Conservation (phyloP, 2,113 vertebrate genomes). For the Myotis brandtii region DNA sequence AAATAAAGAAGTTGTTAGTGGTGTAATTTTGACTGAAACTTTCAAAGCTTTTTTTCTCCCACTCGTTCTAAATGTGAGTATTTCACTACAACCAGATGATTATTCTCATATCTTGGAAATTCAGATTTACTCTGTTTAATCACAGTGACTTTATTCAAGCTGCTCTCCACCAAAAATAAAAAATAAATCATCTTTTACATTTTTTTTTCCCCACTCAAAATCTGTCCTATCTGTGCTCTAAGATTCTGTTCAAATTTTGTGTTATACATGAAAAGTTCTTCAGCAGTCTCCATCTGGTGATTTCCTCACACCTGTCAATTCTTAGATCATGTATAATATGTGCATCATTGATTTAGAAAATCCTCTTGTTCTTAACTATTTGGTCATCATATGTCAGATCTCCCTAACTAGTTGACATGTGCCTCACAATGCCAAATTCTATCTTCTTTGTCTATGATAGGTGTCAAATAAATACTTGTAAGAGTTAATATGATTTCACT, state of each 20-base stretch:
- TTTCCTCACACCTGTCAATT: not conserved
- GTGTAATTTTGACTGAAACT: not conserved
- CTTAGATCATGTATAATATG: not conserved
- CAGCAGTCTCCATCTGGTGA: not conserved
- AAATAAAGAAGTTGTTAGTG: not conserved
- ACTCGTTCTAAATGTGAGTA: not conserved
- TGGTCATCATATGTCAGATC: not conserved
- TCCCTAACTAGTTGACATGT: not conserved
- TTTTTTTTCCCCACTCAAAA: not conserved
- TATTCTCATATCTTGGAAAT: not conserved
- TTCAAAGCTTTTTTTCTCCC: not conserved
- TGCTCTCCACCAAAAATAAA: not conserved
- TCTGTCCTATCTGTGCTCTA: not conserved
- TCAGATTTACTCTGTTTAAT: conserved; percentile 15
- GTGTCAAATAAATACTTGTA: not conserved
- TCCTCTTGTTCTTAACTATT: not conserved
- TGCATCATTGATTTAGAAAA: not conserved
- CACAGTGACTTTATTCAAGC: not conserved
- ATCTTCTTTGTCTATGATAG: not conserved
- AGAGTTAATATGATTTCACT: not conserved
- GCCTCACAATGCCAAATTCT: not conserved
- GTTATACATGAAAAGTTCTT: not conserved
- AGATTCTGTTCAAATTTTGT: not conserved
- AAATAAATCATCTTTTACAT: not conserved
- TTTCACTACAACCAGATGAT: not conserved